Conservation (phyloP, 2,888 invertebrate species). For the Mythimna lalbum region DNA sequence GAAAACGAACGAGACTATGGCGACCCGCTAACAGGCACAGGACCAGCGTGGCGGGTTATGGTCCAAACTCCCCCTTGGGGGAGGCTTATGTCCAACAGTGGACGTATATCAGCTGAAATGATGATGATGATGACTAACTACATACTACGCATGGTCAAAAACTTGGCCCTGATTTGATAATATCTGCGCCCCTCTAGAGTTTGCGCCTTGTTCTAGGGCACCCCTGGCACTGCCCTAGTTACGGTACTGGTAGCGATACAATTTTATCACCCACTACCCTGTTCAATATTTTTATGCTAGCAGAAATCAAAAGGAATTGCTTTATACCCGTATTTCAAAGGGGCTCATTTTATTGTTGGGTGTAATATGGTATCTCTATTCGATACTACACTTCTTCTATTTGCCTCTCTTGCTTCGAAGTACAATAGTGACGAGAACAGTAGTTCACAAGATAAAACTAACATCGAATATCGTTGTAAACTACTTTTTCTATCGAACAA, state of each 20-base stretch:
- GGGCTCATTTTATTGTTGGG: constrained; percentile 34
- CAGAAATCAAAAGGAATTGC: constrained; percentile 51
- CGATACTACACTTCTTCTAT: background rate
- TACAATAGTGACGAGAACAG: constrained; percentile 12
- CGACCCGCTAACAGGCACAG: too few relatives aligned
- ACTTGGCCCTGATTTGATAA: too few relatives aligned
- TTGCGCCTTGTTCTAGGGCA: too few relatives aligned
- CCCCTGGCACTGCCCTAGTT: too few relatives aligned
- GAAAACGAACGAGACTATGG: too few relatives aligned
- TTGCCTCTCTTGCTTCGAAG: background rate
- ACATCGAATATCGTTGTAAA: constrained; percentile 20
- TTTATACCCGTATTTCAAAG: constrained; percentile 35
- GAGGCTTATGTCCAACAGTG: too few relatives aligned
- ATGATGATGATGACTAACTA: too few relatives aligned
- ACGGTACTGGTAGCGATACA: constrained; percentile 41
- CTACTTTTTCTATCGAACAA: constrained; percentile 31
- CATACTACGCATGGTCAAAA: too few relatives aligned
- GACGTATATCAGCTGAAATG: too few relatives aligned
- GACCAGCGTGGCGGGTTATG: too few relatives aligned
- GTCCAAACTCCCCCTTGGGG: too few relatives aligned
- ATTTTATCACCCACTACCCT: constrained; percentile 53
- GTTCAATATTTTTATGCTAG: constrained; percentile 52
- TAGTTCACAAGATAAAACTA: constrained; percentile 22
- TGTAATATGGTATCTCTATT: constrained; percentile 15
- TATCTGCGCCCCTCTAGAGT: too few relatives aligned